Percentiles rank a stretch among this genome's conserved stretches.
Evolutionary conservation across 2,797 vertebrate genomes (phyloP).

Genomic region (Xiphorhynchus erythropygius): DNA sequence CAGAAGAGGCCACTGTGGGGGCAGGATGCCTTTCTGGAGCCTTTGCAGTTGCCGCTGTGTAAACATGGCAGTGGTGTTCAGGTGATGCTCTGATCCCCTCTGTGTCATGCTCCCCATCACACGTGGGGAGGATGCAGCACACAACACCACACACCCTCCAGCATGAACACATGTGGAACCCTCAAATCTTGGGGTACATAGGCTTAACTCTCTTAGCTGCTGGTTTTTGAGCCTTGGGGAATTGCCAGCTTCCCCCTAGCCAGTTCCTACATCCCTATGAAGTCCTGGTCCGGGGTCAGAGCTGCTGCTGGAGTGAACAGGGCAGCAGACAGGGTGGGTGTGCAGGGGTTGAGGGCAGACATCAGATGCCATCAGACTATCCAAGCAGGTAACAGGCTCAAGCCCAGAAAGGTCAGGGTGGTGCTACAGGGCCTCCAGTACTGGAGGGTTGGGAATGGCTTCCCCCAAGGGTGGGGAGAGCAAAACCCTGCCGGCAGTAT

Average conservation of each 20-base stretch:
- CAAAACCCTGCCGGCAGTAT: background rate
- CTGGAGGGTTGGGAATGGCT: background rate
- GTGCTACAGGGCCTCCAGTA: background rate
- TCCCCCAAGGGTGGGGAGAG: background rate
- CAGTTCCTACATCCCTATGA: background rate
- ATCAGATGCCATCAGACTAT: conserved; percentile 21
- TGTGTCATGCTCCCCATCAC: fast-evolving
- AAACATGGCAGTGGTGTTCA: fast-evolving
- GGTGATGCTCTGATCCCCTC: fast-evolving
- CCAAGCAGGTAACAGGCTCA: conserved; percentile 41
- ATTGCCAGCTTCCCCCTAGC: background rate
- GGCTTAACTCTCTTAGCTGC: background rate
- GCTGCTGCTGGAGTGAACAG: fast-evolving
- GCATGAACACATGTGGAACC: fast-evolving
- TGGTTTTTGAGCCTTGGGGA: background rate
- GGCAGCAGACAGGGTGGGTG: background rate
- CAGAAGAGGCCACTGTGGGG: background rate
- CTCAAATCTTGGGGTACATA: fast-evolving
- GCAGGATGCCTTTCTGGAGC: background rate
- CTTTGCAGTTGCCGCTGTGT: background rate
- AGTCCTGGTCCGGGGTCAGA: background rate
- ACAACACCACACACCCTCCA: too few relatives aligned
- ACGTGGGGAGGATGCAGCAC: fast-evolving
- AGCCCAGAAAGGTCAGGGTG: background rate
- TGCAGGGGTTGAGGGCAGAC: background rate